Base-by-base conservation (phyloP, 2,888 invertebrate species). In the Torymus auratus region DNA sequence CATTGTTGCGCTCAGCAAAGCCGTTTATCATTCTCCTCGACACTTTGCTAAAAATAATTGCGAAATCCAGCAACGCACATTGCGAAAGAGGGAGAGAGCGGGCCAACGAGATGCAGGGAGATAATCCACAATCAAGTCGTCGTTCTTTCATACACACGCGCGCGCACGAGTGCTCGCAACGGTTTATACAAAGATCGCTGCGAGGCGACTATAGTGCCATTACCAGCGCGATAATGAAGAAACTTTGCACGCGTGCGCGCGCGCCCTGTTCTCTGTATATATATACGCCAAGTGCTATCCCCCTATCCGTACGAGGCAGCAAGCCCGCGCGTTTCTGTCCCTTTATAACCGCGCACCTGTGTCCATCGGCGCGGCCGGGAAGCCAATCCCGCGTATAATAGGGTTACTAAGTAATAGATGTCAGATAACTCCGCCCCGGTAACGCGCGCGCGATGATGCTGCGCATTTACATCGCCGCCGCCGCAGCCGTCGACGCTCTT, bases 371-470 rank as follows among this genome's bases (percentile, higher is more conserved):
- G 41, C 41, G 41, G 41, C 41, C 41, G 41, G 41, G 41, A 13
- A 75, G 69, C 55, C 77, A 69, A 81, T 81, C 61, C 77, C 69
- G 77, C 69, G 20, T 77, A 68, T 74, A 83, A 78, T 71, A 75
- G 69, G 52, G 55, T 83, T 83, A 80, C 81, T 80, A 82, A 83
- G 82, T 83, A 80, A 82, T 80, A 82, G 78, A 80, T 80, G 80
- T 68, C 75, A 78, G 83, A 82, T 83, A 82, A 82, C 76, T 76
- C 72, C 65, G 61, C 78, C 74, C 69, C 64, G 56, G 61, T 83
- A 83, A 67, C 72, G 67, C 70, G 62, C 70, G 62, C 70, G 55
- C 69, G 72, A 67, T 81, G 83, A 81, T 83, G 73, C 61, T 77
- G 81, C 83, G 81, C 83, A 81, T 60, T 76, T 74, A 64, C 62